Conservation (phyloP, 1,140 invertebrate genomes). For the Drosophila nasuta region DNA sequence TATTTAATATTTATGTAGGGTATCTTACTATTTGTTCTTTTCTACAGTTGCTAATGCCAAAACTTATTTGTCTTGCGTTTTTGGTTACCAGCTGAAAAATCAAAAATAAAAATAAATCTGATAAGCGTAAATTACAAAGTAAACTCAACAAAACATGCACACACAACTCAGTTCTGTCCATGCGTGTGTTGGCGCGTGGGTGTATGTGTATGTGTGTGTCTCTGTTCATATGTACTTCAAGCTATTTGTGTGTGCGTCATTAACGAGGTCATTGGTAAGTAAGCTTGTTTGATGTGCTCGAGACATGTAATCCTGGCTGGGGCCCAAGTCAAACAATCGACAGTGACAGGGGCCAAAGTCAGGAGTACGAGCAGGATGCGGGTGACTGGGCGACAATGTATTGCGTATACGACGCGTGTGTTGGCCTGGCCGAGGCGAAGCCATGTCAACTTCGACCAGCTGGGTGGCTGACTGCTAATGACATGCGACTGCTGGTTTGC, state of each 20-base stretch:
- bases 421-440: conserved; percentile 42
- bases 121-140: conserved; percentile 81
- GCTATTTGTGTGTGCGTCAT: conserved; percentile 60
- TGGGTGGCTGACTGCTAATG: conserved; percentile 35
- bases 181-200: conserved; percentile 14
- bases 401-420: conserved; percentile 62
- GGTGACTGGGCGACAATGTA: conserved; percentile 7
- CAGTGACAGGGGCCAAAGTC: conserved; percentile 20
- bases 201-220: background rate
- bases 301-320: conserved; percentile 78
- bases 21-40: background rate
- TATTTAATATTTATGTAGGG: conserved; percentile 6
- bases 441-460: conserved; percentile 42
- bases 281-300: conserved; percentile 82
- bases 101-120: conserved; percentile 81
- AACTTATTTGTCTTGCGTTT: conserved; percentile 9
- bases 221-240: conserved; percentile 22
- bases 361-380: background rate
- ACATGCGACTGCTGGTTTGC: conserved; percentile 38
- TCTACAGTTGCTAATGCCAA: background rate
- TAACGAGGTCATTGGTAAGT: conserved; percentile 83
- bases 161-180: conserved; percentile 32
- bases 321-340: conserved; percentile 57
- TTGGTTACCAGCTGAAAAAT: conserved; percentile 66
- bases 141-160: conserved; percentile 61